Evolutionary conservation across 2,888 invertebrate genomes (phyloP).

Genomic region (Seira ritae): DNA sequence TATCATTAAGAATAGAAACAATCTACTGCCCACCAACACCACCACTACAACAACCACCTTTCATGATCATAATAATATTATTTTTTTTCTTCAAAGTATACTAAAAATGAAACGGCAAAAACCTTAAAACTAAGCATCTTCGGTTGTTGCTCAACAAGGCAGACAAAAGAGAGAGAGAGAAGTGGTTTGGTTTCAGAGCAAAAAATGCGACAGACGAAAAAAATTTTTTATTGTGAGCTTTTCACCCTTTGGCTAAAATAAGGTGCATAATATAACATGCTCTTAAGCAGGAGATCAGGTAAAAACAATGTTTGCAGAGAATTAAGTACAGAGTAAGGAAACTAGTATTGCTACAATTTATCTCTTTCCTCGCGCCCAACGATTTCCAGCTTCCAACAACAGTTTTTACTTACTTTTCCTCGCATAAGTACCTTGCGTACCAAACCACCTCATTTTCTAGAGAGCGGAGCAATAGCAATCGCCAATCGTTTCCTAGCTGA

Average conservation of each 20-base stretch:
- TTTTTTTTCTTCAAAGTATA: no score
- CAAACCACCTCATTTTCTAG: no score
- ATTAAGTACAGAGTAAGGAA: background rate
- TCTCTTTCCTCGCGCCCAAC: background rate
- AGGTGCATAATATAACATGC: constrained; percentile 17
- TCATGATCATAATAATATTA: constrained; percentile 46
- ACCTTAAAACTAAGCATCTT: constrained; percentile 18
- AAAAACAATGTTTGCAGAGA: background rate
- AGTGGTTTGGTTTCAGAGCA: constrained; percentile 18
- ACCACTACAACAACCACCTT: background rate
- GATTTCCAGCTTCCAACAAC: no score
- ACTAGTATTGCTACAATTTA: constrained; percentile 1
- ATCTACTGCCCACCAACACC: constrained; percentile 33
- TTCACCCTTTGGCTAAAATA: constrained; percentile 54
- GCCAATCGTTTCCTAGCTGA: no score
- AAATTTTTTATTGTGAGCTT: constrained; percentile 37
- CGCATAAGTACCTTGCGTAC: no score
- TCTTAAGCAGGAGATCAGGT: no score
- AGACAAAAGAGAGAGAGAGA: background rate
- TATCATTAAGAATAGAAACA: constrained; percentile 12
- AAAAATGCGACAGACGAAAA: constrained; percentile 21
- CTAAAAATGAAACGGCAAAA: constrained; percentile 22
- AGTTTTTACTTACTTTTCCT: no score
- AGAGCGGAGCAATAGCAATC: no score
- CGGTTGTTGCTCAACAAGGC: no score